Conservation (phyloP, 2,797 vertebrate genomes). For the Chrysocyon brachyurus region DNA sequence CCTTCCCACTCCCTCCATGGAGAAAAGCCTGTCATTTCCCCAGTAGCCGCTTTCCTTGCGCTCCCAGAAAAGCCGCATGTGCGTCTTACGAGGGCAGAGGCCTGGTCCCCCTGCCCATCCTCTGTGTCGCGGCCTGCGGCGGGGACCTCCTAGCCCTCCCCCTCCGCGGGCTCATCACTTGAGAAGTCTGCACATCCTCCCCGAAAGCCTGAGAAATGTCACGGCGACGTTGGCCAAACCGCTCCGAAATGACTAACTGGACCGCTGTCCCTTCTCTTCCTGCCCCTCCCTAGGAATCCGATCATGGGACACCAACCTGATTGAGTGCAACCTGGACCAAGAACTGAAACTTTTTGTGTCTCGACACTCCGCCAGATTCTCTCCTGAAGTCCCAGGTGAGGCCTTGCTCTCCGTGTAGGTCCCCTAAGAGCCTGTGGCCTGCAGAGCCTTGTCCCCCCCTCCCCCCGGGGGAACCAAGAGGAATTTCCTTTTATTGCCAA, state of each 20-base stretch:
- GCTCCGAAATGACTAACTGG: constrained; percentile 49
- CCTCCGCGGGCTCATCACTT: constrained; percentile 58
- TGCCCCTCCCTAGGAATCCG: constrained; percentile 94
- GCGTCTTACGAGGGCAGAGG: constrained; percentile 61
- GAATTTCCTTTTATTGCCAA: constrained; percentile 3
- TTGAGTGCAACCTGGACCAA: constrained; percentile 98
- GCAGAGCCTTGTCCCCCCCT: too few species aligned
- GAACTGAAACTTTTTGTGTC: constrained; percentile 99
- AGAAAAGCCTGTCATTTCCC: constrained; percentile 71
- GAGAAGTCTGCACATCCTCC: constrained; percentile 57
- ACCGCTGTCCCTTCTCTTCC: constrained; percentile 61
- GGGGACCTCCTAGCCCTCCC: not conserved
- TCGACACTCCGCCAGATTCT: constrained; percentile 98
- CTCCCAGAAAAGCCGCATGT: constrained; percentile 59
- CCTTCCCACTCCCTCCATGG: not conserved
- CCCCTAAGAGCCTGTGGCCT: too few species aligned
- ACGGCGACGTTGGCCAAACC: constrained; percentile 64
- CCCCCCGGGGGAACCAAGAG: not conserved
- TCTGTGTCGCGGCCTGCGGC: constrained; percentile 21
- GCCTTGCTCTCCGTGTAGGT: not conserved
- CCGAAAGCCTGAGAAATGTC: constrained; percentile 48
- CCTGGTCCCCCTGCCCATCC: constrained; percentile 49
- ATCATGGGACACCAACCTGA: constrained; percentile 97
- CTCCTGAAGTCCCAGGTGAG: constrained; percentile 97
- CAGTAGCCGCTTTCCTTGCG: constrained; percentile 76